Percentiles rank a stretch among this genome's conserved stretches.
Conservation (phyloP, 2,113 vertebrate species). For the Strigops habroptila region DNA sequence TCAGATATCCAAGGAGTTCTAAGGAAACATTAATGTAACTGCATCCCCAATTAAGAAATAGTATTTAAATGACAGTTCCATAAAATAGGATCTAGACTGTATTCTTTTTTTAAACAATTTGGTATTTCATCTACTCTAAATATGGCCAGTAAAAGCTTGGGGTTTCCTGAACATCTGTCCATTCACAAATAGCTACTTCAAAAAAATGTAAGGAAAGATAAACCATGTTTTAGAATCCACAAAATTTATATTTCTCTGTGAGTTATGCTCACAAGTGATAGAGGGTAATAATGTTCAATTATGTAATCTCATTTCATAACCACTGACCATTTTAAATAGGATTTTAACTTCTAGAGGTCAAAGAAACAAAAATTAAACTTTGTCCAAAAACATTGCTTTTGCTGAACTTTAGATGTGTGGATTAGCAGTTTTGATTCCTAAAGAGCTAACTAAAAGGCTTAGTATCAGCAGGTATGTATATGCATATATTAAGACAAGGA, state of each 20-base stretch:
- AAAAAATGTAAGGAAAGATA: not conserved
- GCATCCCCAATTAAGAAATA: constrained; percentile 14
- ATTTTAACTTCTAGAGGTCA: not conserved
- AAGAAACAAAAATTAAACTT: not conserved
- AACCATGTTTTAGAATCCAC: not conserved
- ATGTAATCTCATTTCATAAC: not conserved
- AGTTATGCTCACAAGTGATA: not conserved
- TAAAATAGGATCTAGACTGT: not conserved
- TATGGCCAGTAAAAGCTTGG: not conserved
- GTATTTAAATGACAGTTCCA: not conserved
- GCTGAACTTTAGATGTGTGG: not conserved
- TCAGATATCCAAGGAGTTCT: not conserved
- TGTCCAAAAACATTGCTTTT: not conserved
- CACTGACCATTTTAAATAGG: fast-evolving
- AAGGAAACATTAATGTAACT: not conserved
- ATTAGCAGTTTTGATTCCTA: not conserved
- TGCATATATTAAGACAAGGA: not conserved
- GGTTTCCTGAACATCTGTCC: constrained; percentile 46
- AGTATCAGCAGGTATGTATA: not conserved
- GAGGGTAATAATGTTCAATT: not conserved
- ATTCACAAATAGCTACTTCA: constrained; percentile 8
- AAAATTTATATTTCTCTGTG: not conserved
- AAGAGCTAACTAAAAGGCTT: not conserved
- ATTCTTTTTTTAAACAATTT: not conserved
- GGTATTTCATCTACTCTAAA: not conserved